Percentiles rank a stretch among this genome's conserved stretches.
phyloP scores from a whole-genome alignment of 2,888 invertebrate species.

The Anthophora plumipes region DNA sequence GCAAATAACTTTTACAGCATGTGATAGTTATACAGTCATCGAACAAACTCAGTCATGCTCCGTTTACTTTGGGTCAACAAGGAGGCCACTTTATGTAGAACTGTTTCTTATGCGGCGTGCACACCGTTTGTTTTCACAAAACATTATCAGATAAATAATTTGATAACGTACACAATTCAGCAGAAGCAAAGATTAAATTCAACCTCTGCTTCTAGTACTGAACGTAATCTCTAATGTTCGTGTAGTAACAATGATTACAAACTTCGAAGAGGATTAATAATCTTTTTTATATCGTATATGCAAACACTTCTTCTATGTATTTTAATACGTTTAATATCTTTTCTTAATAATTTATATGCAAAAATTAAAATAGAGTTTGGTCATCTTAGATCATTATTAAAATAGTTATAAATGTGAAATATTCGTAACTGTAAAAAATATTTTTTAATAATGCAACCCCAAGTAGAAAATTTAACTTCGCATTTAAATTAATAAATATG shows the following conservation, averaged over 20 bases:
- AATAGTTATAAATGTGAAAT: too few species aligned
- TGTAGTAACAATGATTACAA: neutral
- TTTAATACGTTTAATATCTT: too few species aligned
- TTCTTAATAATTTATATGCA: too few species aligned
- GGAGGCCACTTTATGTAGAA: slow-evolving; percentile 44
- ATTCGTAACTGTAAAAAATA: too few species aligned
- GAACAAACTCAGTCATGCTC: slow-evolving; percentile 75
- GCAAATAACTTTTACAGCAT: slow-evolving; percentile 39
- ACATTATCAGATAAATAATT: slow-evolving; percentile 28
- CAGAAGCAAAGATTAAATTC: neutral
- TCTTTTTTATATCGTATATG: neutral
- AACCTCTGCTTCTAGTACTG: too few species aligned
- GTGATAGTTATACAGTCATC: slow-evolving; percentile 66
- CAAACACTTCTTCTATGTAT: too few species aligned
- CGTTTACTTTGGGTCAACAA: slow-evolving; percentile 72
- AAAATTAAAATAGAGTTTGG: too few species aligned
- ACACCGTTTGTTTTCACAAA: slow-evolving; percentile 11
- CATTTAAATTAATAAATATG: too few species aligned
- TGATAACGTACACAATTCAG: neutral
- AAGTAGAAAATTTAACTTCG: too few species aligned
- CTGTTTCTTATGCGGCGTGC: slow-evolving; percentile 5
- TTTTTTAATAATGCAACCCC: too few species aligned
- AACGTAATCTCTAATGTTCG: neutral
- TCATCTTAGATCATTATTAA: too few species aligned
- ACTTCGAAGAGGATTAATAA: neutral